Base-by-base conservation (phyloP, 2,797 vertebrate species). In the Lindbergichthys nudifrons region DNA sequence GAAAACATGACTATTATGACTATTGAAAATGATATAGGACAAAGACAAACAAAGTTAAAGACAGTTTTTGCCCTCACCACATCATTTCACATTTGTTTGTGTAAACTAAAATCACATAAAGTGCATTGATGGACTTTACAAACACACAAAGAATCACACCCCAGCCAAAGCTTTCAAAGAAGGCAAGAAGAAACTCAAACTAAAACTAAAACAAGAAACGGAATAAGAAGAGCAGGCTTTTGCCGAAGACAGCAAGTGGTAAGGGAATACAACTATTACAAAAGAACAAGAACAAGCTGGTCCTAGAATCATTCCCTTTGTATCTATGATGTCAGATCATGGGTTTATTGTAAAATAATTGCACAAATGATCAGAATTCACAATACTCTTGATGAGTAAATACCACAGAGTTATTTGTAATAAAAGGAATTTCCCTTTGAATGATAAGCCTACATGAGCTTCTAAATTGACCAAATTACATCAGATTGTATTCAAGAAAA, bases 341-440 rank as follows among this genome's bases (percentile, higher is more conserved):
- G 43, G 65, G 57, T 47, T 4, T 54, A 19, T 78, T 64, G 43
- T 18, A 39, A 70, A 66, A 30, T 47, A 53, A 56, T 10, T 57
- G 14, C 48, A 81, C 60, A 16, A 68, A 61, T 75, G 75, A 75
- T 56, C 51, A 70, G 52, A 48, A 58, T 74, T 74, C 32, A 39
- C 50, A 26, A 59, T 47, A 53, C 69, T 26, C 7, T 36, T 63
- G 36, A 71, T 4, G 64, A 45, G 4, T 61, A 68, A 76, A 77
- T 70, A 63, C 39, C 70, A 63, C 62, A 48, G 26, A 75, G 4
- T 13, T 10, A 18, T 61, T 60, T 23, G 16, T 60, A 54, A 74
- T 59, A 56, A 68, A 80, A 66, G 43, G n/a, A 80, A 80, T 83
- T 52, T 51, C 7, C 15, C 13, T 75, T 58, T 79, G 51, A 82